Base-by-base conservation (phyloP, 2,888 invertebrate species). In the Pasiphila rectangulata region DNA sequence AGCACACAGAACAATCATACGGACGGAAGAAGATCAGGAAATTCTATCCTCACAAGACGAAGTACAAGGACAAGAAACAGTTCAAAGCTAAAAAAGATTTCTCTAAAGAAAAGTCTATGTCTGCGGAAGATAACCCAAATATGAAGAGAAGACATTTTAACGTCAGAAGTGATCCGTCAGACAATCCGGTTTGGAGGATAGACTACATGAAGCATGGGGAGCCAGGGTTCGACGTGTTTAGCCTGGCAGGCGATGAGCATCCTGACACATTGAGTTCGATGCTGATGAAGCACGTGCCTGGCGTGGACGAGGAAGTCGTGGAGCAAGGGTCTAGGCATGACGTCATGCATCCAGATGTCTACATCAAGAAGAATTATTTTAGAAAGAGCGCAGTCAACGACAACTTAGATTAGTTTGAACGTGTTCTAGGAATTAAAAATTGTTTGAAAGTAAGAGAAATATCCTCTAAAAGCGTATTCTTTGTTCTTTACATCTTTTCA, bases 1-100 rank as follows among this genome's bases (percentile, higher is more conserved):
- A 52, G 4, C 63, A 56, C 30, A 45, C 7, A 67, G 72, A 40
- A 66, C 70, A 0, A 39, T 72, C 0, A 36, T 74, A 43, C 24
- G 69, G 73, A 0, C 59, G 75, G n/a, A 86, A 80, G 61, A 83
- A 82, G 43, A 63, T 84, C 0, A 61, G 77, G 1, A 86, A 84
- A 30, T 87, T 82, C 53, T 87, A 83, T 34, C 87, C 87, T 0
- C 86, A 85, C 60, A 87, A 85, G 51, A 70, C 81, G n/a, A 86
- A 86, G 43, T 77, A 83, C 39, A 83, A 78, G 24, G 83, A 83
- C 29, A 66, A 61, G 40, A 56, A 52, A 1, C 43, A 17, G 0
- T 66, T 59, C 16, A 67, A 61, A 4, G 71, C 75, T 6, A 70
- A 68, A 21, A 61, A 48, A 0, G 76, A 79, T 21, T 71, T 75